Evolutionary conservation across 2,797 vertebrate genomes (phyloP), one percentile per base, ranked within the genome.

Genomic region (Tenualosa thibaudeaui): DNA sequence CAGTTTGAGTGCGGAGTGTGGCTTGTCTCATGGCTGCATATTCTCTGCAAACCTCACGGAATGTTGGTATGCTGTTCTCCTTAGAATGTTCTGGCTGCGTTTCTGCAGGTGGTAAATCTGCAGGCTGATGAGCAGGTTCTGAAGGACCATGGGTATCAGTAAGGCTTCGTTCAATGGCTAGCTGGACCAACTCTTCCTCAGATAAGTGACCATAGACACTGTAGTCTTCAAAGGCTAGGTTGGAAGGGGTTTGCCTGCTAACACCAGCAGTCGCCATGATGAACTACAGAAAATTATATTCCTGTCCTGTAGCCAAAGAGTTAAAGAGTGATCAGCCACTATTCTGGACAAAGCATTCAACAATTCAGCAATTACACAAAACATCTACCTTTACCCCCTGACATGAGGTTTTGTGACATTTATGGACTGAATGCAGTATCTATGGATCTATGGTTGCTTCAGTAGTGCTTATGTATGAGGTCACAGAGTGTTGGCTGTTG

Each of bases 141-240:
- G 37, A 8, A 65, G 81, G 1, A 40, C 58, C 54, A 4, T 71
- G 85, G 37, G 53, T 3, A 90, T 93, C 95, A 0, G 89, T 92
- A 78, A 97, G 82, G 87, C 96, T 97, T 90, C 94, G 94, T 89
- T 96, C 95, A 0, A 97, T 96, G 87, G 96, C 96, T 94, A 97
- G 91, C 91, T 96, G 95, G 62, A 97, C 88, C 15, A 97, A 94
- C 81, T 97, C 96, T 0, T 97, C 96, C 85, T 97, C 96, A 0
- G 94, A 96, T 90, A 97, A 84, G 90, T 95, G 95, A 31, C 95
- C 91, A 81, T 96, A 96, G 65, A 96, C 88, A 43, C 93, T 96
- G 90, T 96, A 96, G 78, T 97, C 96, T 86, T 97, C 96, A 0
- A 91, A 91, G 15, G 94, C 94, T 2, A 95, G 92, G 0, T 88